Evolutionary conservation across 2,113 vertebrate genomes (phyloP), one percentile per base, ranked within the genome.

Genomic region (Rostratula benghalensis): DNA sequence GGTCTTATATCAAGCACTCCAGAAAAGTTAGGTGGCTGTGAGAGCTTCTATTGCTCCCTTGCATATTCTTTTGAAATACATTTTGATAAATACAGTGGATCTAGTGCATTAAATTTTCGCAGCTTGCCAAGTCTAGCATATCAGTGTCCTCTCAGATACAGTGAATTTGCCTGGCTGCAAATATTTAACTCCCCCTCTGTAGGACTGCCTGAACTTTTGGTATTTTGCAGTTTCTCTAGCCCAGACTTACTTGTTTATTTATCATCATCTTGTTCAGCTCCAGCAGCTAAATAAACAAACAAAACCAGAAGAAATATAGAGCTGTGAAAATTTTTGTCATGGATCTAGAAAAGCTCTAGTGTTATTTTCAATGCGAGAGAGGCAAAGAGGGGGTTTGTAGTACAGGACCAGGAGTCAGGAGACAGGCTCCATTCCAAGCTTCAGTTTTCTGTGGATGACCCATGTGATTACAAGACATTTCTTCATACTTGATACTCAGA

Each of bases 181-280:
- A 87, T 7, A 48, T 51, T 71, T 16, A 11, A 53, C 8, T 68
- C 6, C 18, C 41, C 51, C 41, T 84, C 19, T 46, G 13, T 33
- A 46, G n/a, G 27, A 43, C 39, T 84, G 9, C 4, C 35, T 63
- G 65, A 75, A 79, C 31, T 83, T 83, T 3, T 25, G 7, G 13
- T 59, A 7, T 46, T 92, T 30, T 57, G 25, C 1, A 0, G 10
- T 57, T 86, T 67, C 25, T 61, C 53, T 74, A 1, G 23, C 68
- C 28, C 25, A 75, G 20, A 46, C 28, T 54, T 77, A 3, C 76
- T 50, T 4, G 1, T 41, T 61, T 16, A 28, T 51, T 78, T 92
- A 28, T 30, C n/a, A 67, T 13, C 0, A 0, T 61, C 43, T 57
- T 78, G 4, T 43, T 91, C 16, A 2, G 2, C n/a, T 88, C 11